Evolutionary conservation across 2,797 vertebrate species (phyloP).

Genomic region (Alosa sapidissima): DNA sequence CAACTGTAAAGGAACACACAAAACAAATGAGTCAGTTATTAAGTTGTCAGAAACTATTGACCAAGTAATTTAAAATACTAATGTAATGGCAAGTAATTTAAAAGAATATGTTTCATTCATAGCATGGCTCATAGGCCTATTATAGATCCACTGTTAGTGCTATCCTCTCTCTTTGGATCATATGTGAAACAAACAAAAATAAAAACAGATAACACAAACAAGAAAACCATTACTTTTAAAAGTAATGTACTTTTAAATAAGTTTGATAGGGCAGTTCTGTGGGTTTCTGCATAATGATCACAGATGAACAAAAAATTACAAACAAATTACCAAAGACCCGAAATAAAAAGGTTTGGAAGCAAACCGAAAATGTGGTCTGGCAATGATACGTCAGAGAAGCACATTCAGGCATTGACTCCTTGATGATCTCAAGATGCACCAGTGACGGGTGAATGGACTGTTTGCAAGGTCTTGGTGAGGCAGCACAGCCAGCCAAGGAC

Average conservation of each 20-base stretch:
- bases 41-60: background rate
- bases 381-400: conserved; percentile 1
- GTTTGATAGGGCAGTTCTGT: background rate
- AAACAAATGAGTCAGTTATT: background rate
- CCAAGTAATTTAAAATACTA: background rate
- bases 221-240: background rate
- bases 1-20: background rate
- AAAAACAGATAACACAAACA: background rate
- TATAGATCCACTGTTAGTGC: background rate
- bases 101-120: background rate
- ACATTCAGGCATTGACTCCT: background rate
- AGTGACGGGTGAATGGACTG: background rate
- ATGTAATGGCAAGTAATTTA: background rate
- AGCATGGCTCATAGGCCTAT: background rate
- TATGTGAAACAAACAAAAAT: background rate
- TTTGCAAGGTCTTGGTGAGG: background rate
- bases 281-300: background rate
- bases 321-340: background rate
- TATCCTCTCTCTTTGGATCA: background rate
- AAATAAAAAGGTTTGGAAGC: background rate
- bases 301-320: conserved; percentile 18
- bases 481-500: background rate
- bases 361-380: background rate
- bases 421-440: conserved; percentile 14
- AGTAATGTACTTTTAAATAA: background rate